Evolutionary conservation across 1,140 invertebrate species (phyloP).

Genomic region (Elymnias hypermnestra): DNA sequence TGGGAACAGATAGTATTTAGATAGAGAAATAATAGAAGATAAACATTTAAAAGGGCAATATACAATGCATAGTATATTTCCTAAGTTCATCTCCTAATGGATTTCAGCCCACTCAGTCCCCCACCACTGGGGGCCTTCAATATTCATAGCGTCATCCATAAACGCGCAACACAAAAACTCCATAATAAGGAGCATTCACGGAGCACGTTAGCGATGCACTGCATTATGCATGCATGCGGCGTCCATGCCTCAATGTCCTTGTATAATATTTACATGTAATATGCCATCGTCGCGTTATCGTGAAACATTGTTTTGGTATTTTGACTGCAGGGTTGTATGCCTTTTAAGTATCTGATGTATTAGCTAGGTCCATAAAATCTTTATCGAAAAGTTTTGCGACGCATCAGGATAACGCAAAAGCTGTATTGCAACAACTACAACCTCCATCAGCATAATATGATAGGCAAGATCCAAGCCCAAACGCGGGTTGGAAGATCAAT

Average conservation of each 20-base stretch:
- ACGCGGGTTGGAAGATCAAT: no score
- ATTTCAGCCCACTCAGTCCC: not conserved
- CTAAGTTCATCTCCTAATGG: not conserved
- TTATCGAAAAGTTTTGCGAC: no score
- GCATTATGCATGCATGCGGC: conserved; percentile 1
- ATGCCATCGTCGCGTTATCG: not conserved
- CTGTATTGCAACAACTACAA: no score
- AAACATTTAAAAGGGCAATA: no score
- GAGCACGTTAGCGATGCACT: not conserved
- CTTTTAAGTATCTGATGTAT: not conserved
- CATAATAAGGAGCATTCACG: not conserved
- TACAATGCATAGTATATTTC: not conserved
- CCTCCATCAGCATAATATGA: no score
- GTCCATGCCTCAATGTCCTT: conserved; percentile 1
- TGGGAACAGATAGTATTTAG: no score
- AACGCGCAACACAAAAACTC: not conserved
- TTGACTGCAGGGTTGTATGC: not conserved
- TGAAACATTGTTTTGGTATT: conserved; percentile 1
- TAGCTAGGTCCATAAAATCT: no score
- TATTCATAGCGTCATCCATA: conserved; percentile 1
- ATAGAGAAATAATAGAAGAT: no score
- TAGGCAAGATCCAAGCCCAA: no score
- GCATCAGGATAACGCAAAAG: no score
- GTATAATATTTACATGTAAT: conserved; percentile 2
- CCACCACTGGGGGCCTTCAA: not conserved